Base-by-base conservation (phyloP, 2,113 vertebrate genomes). In the Spilogale gracilis region DNA sequence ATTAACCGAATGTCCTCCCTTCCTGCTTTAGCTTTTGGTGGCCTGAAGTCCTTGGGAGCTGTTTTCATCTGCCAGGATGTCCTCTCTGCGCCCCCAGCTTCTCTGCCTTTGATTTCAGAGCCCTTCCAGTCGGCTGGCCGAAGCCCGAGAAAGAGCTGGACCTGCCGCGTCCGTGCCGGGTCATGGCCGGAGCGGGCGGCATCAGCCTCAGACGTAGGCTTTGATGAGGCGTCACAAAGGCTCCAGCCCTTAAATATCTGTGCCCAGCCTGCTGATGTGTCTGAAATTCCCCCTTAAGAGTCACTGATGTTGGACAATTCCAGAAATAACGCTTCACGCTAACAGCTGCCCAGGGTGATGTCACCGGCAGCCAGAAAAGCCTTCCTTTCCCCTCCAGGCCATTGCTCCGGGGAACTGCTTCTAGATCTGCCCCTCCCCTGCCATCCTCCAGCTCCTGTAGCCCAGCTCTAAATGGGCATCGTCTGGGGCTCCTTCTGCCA, bases 271-370 rank as follows among this genome's bases (percentile, higher is more conserved):
- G 90, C 43, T 38, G n/a, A n/a, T 84, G 67, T 45, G 58, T 80
- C 97, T 81, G 79, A 88, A 94, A 97, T 95, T 84, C 52, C 84
- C 90, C 76, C 71, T 60, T 38, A 17, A 65, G 74, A 71, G 96
- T 82, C 67, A 6, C 18, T 81, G 52, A 23, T 95, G 54, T 94
- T 74, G 92, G 81, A 90, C 63, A 80, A 32, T 89, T 95, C 86
- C 94, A 97, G 94, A 98, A 97, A 97, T 95, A 96, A 96, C 13
- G 0, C 58, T 78, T 67, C 43, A 58, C 74, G 20, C 94, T 43
- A 71, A 56, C 94, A 97, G 96, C 96, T 96, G 96, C 88, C 89
- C 67, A 0, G 67, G 94, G 52, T 65, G 65, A 96, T 45, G 87
- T 95, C 94, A 87, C 11, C n/a, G 86, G 87, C 95, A 87, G 73